Conservation (phyloP, 2,888 invertebrate genomes). For the Platypus cylindrus region DNA sequence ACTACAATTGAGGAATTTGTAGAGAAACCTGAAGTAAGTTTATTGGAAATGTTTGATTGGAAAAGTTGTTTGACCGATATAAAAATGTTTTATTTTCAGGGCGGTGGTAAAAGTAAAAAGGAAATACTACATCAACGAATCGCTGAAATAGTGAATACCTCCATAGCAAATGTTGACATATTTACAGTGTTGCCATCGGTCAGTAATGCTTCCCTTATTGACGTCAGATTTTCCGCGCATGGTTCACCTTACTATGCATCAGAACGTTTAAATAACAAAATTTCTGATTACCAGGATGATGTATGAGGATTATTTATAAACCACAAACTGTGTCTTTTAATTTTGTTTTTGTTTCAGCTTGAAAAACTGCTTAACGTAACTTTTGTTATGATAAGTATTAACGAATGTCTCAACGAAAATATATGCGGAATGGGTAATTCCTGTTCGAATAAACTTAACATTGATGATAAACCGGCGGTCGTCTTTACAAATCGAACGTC, state of each 20-base stretch:
- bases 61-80: no score
- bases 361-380: slow-evolving; percentile 58
- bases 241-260: slow-evolving; percentile 88
- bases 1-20: slow-evolving; percentile 81
- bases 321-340: not conserved
- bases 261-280: slow-evolving; percentile 75
- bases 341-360: slow-evolving; percentile 35
- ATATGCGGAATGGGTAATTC: slow-evolving; percentile 55
- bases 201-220: slow-evolving; percentile 51
- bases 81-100: no score
- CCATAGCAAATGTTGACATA: slow-evolving; percentile 76
- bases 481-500: slow-evolving; percentile 90
- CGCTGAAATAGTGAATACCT: slow-evolving; percentile 62
- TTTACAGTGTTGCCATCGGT: slow-evolving; percentile 76
- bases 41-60: no score
- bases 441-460: slow-evolving; percentile 64
- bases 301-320: slow-evolving; percentile 29
- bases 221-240: slow-evolving; percentile 85
- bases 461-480: slow-evolving; percentile 59
- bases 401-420: slow-evolving; percentile 73
- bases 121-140: slow-evolving; percentile 48
- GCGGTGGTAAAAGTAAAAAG: slow-evolving; percentile 54
- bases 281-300: slow-evolving; percentile 57
- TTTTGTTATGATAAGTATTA: slow-evolving; percentile 82
- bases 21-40: slow-evolving; percentile 32